A percentile compares a stretch with the other conserved stretches of the same genome.
These are phyloP conservation scores for Vicugna pacos DNA, from an alignment of 2,113 vertebrate species.

Conservation along the genomic window DNA sequence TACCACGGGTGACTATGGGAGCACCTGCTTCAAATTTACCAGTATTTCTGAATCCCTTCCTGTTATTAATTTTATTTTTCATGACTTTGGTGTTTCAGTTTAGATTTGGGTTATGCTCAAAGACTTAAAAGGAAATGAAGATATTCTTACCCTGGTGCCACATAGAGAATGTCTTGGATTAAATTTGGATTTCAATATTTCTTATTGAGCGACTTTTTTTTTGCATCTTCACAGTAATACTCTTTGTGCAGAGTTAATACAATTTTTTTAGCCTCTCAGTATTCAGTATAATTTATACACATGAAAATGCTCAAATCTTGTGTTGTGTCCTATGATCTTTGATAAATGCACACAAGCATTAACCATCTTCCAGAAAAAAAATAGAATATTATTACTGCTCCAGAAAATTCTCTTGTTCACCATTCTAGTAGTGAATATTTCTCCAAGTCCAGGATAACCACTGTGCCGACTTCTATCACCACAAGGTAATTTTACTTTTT, in stretches of 20 bases:
- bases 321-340: not conserved
- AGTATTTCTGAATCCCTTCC: conserved; percentile 31
- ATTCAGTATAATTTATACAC: not conserved
- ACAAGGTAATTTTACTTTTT: not conserved
- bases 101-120: not conserved
- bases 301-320: not conserved
- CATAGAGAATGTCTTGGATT: not conserved
- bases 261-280: not conserved
- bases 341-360: not conserved
- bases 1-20: not conserved
- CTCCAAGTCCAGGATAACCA: not conserved
- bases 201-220: not conserved
- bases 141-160: not conserved
- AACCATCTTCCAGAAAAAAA: conserved; percentile 5
- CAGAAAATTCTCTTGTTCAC: not conserved
- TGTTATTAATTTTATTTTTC: conserved; percentile 60
- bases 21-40: conserved; percentile 41
- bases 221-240: not conserved
- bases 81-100: conserved; percentile 28
- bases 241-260: not conserved
- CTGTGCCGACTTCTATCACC: not conserved
- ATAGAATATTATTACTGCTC: not conserved
- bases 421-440: conserved; percentile 9
- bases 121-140: conserved; percentile 55
- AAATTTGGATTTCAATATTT: conserved; percentile 18